A percentile compares a stretch with the other conserved stretches of the same genome.
Evolutionary conservation across 92 coral and sea anemone genomes (phyloP).

Genomic region (Epizoanthus scotinus): DNA sequence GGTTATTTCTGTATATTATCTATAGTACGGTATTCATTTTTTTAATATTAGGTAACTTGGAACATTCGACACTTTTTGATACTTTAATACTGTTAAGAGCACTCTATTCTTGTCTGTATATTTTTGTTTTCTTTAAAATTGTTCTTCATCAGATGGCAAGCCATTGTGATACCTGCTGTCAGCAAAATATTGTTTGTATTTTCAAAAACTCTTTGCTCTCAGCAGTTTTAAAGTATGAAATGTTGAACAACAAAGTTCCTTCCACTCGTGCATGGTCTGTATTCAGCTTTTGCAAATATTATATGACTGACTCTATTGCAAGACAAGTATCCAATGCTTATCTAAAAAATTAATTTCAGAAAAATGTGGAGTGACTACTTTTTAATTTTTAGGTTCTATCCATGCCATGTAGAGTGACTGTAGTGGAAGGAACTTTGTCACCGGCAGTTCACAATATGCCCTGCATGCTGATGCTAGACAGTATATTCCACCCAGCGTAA

Average conservation of each 20-base stretch:
- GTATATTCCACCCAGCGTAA: not conserved
- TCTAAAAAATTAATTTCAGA: no score
- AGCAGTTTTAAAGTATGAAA: slow-evolving; percentile 20
- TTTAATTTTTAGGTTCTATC: not conserved
- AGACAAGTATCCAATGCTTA: no score
- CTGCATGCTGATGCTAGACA: not conserved
- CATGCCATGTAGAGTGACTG: not conserved
- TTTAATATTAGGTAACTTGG: slow-evolving; percentile 3
- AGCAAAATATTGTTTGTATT: no score
- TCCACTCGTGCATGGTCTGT: not conserved
- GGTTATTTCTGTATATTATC: no score
- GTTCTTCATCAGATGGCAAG: not conserved
- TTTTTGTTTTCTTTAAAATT: not conserved
- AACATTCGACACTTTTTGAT: slow-evolving; percentile 3
- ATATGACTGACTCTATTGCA: not conserved
- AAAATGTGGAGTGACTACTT: not conserved
- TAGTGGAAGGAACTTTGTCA: not conserved
- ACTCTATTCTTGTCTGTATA: not conserved
- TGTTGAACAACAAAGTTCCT: slow-evolving; percentile 9
- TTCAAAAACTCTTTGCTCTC: not conserved
- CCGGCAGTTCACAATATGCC: not conserved
- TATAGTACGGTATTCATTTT: no score
- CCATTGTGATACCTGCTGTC: no score
- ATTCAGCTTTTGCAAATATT: not conserved
- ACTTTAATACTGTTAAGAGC: slow-evolving; percentile 4